These are phyloP conservation scores for Rousettus leschenaultii DNA, from an alignment of 2,113 vertebrate genomes.

Conservation along the genomic window DNA sequence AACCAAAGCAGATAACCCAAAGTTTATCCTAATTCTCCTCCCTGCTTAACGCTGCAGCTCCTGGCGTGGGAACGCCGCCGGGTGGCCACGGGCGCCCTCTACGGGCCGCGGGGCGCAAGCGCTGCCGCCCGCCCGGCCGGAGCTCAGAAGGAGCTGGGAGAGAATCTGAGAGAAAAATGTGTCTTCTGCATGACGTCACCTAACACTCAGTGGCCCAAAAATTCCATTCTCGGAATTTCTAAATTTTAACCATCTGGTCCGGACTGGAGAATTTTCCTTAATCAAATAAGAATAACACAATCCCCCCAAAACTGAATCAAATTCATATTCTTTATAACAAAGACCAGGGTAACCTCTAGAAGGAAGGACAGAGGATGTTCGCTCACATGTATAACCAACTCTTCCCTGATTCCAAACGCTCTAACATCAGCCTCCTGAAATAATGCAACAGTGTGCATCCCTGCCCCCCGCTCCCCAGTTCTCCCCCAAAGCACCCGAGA, in stretches of 20 bases:
- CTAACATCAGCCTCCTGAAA: fast-evolving
- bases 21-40: neutral
- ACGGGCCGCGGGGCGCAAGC: neutral
- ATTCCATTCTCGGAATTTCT: neutral
- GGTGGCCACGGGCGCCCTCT: slow-evolving; percentile 66
- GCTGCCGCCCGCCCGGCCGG: fast-evolving
- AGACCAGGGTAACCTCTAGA: neutral
- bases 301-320: neutral
- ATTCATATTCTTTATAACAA: neutral
- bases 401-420: neutral
- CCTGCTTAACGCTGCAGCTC: neutral
- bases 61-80: fast-evolving
- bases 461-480: neutral
- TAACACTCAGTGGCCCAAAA: neutral
- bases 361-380: neutral
- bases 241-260: neutral
- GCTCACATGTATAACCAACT: neutral
- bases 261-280: neutral
- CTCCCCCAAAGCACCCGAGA: neutral
- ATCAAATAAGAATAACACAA: neutral
- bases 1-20: neutral
- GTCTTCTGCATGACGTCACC: neutral
- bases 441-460: neutral
- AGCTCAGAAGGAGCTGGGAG: neutral
- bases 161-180: neutral